Evolutionary conservation across 2,113 vertebrate species (phyloP).

Genomic region (Pavo muticus): DNA sequence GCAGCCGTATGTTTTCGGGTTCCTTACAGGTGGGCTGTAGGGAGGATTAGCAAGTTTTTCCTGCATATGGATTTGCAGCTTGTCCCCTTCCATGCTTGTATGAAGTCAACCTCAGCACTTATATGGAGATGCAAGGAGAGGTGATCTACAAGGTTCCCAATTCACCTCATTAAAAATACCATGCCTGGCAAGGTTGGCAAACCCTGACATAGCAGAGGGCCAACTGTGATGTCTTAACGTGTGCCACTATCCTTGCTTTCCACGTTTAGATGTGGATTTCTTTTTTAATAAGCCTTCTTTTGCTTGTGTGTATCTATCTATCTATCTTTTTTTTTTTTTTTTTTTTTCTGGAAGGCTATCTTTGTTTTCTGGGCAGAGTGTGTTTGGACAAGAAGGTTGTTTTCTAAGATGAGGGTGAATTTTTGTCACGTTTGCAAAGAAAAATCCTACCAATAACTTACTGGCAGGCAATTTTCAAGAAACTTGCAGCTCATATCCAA

Average conservation of each 20-base stretch:
- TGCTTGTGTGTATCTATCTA: background rate
- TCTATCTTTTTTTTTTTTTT: too few relatives aligned
- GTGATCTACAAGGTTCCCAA: background rate
- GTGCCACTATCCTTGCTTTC: background rate
- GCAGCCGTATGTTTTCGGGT: background rate
- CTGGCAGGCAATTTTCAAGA: background rate
- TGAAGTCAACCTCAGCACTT: background rate
- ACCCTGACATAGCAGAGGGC: background rate
- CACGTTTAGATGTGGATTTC: background rate
- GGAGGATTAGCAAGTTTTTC: background rate
- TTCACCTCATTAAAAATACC: background rate
- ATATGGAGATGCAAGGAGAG: background rate
- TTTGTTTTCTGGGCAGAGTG: background rate
- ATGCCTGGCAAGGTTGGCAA: rapidly evolving
- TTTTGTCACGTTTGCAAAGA: background rate
- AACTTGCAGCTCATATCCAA: background rate
- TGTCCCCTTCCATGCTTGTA: background rate
- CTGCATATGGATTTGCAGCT: background rate
- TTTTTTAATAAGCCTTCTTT: background rate
- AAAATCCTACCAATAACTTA: background rate
- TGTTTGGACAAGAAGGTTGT: background rate
- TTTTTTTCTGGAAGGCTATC: background rate
- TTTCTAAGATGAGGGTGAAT: background rate
- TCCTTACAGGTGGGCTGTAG: rapidly evolving
- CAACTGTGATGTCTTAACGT: background rate